phyloP scores from a whole-genome alignment of 1,140 invertebrate genomes.

The Rhyzopertha dominica region DNA sequence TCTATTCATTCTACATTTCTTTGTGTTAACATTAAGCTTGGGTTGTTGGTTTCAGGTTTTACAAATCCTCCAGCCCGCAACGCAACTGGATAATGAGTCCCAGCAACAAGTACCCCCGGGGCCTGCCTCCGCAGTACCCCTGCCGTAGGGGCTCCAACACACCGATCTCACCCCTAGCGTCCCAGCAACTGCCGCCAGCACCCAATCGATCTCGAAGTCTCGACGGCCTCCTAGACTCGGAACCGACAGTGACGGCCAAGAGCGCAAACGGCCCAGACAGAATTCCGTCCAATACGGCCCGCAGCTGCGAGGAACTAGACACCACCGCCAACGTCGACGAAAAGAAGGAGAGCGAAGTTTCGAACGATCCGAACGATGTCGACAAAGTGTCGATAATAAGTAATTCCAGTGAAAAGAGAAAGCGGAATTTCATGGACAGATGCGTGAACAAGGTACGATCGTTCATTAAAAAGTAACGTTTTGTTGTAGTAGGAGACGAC shows the following conservation, averaged over 20 bases:
- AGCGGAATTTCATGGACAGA: conserved; percentile 71
- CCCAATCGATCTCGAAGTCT: conserved; percentile 60
- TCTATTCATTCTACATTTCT: neutral
- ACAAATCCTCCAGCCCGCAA: conserved; percentile 61
- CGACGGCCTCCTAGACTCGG: conserved; percentile 54
- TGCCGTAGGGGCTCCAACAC: conserved; percentile 38
- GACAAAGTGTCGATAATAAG: conserved; percentile 43
- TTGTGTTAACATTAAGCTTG: conserved; percentile 24
- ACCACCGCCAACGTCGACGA: conserved; percentile 20
- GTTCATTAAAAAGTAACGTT: conserved; percentile 58
- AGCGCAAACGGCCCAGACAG: conserved; percentile 24
- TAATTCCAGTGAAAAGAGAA: conserved; percentile 50
- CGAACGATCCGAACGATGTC: conserved; percentile 22
- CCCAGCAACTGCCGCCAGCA: conserved; percentile 32
- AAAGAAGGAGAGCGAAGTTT: conserved; percentile 21
- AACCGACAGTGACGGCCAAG: conserved; percentile 21
- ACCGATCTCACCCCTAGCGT: conserved; percentile 30
- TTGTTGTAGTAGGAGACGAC: conserved; percentile 5
- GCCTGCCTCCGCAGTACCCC: conserved; percentile 39
- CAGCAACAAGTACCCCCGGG: conserved; percentile 37
- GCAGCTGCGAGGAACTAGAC: conserved; percentile 34
- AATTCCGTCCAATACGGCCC: conserved; percentile 39
- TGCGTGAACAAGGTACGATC: conserved; percentile 72
- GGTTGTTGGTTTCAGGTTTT: conserved; percentile 49
- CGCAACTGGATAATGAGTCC: conserved; percentile 50